Base-by-base conservation (phyloP, 2,113 vertebrate species). In the Balaeniceps rex region DNA sequence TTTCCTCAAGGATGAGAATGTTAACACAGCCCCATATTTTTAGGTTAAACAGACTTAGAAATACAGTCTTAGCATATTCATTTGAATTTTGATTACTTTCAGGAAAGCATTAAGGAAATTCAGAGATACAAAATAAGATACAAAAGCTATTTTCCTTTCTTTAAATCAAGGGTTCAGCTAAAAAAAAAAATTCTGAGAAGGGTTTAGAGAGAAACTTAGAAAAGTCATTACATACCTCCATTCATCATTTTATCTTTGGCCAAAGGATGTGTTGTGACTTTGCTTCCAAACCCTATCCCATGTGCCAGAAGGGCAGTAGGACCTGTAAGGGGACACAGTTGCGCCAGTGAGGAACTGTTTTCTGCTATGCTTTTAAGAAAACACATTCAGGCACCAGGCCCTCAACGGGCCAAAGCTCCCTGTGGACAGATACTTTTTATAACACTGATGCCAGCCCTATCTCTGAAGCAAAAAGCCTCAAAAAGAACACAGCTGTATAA, bases 201-300 rank as follows among this genome's bases (percentile, higher is more conserved):
- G 10, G 18, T 47, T 92, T 88, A 74, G 46, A 69, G 31, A 91
- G 47, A 86, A 93, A 68, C 51, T 44, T 60, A 28, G 0, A 33
- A 9, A 69, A 55, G 33, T 68, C 25, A 49, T 64, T 58, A 88
- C 96, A 98, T 98, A 99, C 99, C 99, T 97, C 99, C 99, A 82
- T 97, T 97, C 99, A 99, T 99, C 99, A 99, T 99, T 96, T 99
- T 99, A 93, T 99, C 99, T 95, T 99, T 99, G 94, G 99, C 99
- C 91, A 98, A 98, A 12, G 99, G 99, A 93, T 99, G 99, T 4
- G 99, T 99, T 11, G 99, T 99, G 49, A 99, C 99, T 88, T 98
- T 99, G 97, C 99, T 99, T 95, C 99, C 99, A 72, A 98, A 99
- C 13, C 98, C 99, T 33, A 99, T 98, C 49, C 99, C 99, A 69